Base-by-base conservation (phyloP, 2,888 invertebrate species). In the Panzeria rudis region DNA sequence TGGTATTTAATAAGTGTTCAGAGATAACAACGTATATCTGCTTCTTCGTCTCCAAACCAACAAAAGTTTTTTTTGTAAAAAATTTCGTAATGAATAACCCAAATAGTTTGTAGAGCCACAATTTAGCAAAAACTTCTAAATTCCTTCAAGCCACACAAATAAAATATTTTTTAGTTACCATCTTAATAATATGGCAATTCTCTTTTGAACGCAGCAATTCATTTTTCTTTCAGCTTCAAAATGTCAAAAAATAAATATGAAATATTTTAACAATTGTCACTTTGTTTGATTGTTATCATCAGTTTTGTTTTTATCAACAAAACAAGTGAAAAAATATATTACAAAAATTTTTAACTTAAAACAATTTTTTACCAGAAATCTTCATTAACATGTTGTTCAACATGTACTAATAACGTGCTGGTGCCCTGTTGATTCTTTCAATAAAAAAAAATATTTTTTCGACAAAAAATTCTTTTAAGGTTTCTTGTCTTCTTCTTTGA, bases 361-460 rank as follows among this genome's bases (percentile, higher is more conserved):
- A 47, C 35, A 77, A 32, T 41, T 77, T 68, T 11, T 72, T 77
- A 25, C 32, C 47, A 41, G 20, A 68, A 83, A 62, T 61, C 64
- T 17, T 44, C 11, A 7, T 35, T 38, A 35, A 20, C 8, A 20
- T 47, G 44, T 64, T 71, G 50, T 50, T 47, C 35, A 11, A 69
- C 59, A 47, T 68, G 35, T 69, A 17, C 20, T 35, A 44, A 47
- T 17, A 15, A 15, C 17, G 32, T 68, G 52, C 4, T 52, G 47
- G 29, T 52, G 17, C 2, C 29, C 15, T 64, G 29, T 64, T 52
- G 25, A 38, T 61, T 52, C 13, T 52, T 69, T 61, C 25, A 29
- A 56, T 56, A 56, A n/a, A 3, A 52, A 32, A 29, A 1, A 0
- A 6, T 38, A 17, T 29, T 54, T 41, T 47, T 32, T 15, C 5